A percentile compares a stretch with the other conserved stretches of the same genome.
These are phyloP conservation scores for Antigone vipio DNA, from an alignment of 2,113 vertebrate species.

Conservation along the genomic window DNA sequence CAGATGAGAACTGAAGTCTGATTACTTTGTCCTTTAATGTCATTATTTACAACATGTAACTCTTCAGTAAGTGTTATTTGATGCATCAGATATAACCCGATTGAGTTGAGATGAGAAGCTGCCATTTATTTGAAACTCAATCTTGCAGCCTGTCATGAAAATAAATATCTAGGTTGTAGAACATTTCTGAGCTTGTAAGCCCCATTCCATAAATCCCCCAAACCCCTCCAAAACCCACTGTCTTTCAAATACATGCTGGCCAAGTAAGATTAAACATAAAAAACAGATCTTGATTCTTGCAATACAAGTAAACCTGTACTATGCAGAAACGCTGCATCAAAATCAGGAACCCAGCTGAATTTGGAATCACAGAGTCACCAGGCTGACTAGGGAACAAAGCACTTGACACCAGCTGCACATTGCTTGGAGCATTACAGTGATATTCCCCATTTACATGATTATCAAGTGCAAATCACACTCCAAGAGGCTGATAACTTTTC, in stretches of 20 bases:
- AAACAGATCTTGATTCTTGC: background rate
- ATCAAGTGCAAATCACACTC: background rate
- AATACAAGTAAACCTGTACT: background rate
- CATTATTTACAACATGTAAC: background rate
- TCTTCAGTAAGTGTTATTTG: background rate
- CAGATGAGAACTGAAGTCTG: constrained; percentile 20
- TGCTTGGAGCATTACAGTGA: background rate
- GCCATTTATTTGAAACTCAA: background rate
- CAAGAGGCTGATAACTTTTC: background rate
- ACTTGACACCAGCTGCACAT: rapidly evolving
- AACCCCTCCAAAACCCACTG: background rate
- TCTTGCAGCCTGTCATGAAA: background rate
- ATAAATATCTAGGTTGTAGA: background rate
- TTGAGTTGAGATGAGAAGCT: background rate
- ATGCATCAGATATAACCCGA: background rate
- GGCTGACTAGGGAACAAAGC: background rate
- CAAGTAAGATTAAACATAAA: background rate
- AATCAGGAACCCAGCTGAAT: background rate
- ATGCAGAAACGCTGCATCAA: background rate
- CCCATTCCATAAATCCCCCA: background rate
- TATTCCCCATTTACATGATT: background rate
- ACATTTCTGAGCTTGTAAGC: background rate
- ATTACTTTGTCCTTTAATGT: background rate
- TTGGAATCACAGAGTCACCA: background rate
- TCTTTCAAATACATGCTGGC: background rate